Evolutionary conservation across 2,797 vertebrate species (phyloP).

Genomic region (Chelon labrosus): DNA sequence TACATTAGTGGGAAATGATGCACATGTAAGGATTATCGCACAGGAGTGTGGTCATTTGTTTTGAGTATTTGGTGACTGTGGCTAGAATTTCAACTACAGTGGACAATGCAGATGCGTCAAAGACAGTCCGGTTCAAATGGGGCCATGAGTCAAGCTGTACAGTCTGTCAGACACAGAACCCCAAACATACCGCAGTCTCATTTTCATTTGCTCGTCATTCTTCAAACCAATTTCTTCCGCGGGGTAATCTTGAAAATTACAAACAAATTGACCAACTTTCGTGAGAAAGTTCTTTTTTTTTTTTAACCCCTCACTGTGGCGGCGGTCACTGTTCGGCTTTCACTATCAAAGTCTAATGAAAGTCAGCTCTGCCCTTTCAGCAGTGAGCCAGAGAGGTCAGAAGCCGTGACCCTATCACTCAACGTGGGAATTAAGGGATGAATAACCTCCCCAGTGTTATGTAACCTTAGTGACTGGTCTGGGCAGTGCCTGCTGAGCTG

Average conservation of each 20-base stretch:
- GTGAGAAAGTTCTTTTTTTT: slow-evolving; percentile 4
- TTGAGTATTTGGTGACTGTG: not conserved
- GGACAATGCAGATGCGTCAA: slow-evolving; percentile 22
- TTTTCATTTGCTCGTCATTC: slow-evolving; percentile 5
- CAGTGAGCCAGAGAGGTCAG: slow-evolving; percentile 24
- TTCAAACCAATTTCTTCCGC: not conserved
- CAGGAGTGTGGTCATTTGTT: not conserved
- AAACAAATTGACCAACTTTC: slow-evolving; percentile 13
- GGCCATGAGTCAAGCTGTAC: not conserved
- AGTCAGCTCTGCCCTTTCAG: slow-evolving; percentile 39
- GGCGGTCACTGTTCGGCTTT: slow-evolving; percentile 28
- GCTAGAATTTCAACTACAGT: not conserved
- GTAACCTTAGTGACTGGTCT: slow-evolving; percentile 46
- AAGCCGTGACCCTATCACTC: slow-evolving; percentile 53
- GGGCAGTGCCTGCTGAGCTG: slow-evolving; percentile 25
- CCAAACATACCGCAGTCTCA: not conserved
- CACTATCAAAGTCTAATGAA: slow-evolving; percentile 38
- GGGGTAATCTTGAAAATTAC: not conserved
- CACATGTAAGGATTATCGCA: not conserved
- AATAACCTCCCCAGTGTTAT: slow-evolving; percentile 46
- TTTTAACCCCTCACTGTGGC: not conserved
- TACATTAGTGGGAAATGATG: not conserved
- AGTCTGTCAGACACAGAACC: not conserved
- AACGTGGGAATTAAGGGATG: slow-evolving; percentile 39
- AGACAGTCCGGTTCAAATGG: slow-evolving; percentile 36